Evolutionary conservation across 2,797 vertebrate species (phyloP).

Genomic region (Nyctibius grandis): DNA sequence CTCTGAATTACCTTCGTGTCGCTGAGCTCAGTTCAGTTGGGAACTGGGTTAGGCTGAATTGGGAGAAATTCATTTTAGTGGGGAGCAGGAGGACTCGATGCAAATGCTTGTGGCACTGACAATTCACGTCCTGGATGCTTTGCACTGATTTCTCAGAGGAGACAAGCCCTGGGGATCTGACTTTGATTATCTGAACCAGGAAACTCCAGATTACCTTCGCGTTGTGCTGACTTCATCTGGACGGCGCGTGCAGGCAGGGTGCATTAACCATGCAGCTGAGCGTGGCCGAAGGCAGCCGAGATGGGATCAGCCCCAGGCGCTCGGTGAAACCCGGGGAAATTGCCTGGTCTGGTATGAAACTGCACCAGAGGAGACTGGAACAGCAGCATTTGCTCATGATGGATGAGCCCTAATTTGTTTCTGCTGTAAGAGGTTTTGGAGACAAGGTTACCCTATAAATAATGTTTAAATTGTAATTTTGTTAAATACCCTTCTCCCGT

Average conservation of each 20-base stretch:
- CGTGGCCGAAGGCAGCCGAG: neutral
- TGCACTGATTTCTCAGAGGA: neutral
- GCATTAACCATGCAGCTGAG: neutral
- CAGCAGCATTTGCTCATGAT: neutral
- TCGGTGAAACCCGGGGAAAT: neutral
- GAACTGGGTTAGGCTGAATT: neutral
- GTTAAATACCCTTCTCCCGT: neutral
- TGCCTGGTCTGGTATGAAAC: neutral
- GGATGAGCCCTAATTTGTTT: constrained; percentile 13
- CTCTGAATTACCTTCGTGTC: neutral
- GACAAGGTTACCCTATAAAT: neutral
- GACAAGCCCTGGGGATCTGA: neutral
- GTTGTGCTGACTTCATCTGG: neutral
- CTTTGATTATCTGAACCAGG: neutral
- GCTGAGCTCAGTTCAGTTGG: neutral
- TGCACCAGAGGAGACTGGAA: neutral
- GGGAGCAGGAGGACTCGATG: neutral
- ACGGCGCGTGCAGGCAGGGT: neutral
- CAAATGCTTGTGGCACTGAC: neutral
- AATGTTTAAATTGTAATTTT: neutral
- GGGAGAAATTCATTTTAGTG: neutral
- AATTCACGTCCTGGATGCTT: neutral
- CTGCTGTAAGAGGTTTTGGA: neutral
- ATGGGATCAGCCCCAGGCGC: neutral
- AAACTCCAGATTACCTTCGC: neutral